Conservation (phyloP, 1,140 invertebrate genomes). For the Zaprionus tsacasi region DNA sequence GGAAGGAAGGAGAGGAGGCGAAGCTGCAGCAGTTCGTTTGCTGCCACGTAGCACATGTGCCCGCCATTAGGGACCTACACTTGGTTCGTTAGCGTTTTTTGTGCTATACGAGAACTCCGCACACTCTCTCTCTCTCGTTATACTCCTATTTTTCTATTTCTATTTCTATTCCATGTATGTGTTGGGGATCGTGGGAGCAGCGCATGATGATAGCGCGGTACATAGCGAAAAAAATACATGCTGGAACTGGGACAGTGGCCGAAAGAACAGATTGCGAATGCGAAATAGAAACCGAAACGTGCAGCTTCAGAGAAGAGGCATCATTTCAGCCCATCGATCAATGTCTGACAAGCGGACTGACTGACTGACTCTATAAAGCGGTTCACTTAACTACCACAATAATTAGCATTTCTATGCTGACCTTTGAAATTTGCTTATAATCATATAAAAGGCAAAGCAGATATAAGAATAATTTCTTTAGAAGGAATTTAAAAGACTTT, state of each 20-base stretch:
- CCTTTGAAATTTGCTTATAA: not conserved
- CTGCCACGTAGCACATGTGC: slow-evolving; percentile 77
- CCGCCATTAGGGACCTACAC: slow-evolving; percentile 76
- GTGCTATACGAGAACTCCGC: slow-evolving; percentile 40
- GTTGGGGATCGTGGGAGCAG: slow-evolving; percentile 49
- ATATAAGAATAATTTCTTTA: not conserved
- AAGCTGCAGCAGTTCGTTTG: slow-evolving; percentile 68
- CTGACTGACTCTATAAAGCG: not conserved
- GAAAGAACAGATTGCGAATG: slow-evolving; percentile 11
- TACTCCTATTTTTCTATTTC: slow-evolving; percentile 1
- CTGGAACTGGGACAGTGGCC: slow-evolving; percentile 14
- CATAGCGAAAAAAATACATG: not conserved
- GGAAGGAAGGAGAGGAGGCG: not conserved
- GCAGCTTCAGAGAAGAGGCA: slow-evolving; percentile 1
- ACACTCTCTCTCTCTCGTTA: not conserved
- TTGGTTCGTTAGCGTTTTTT: slow-evolving; percentile 80
- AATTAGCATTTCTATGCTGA: not conserved
- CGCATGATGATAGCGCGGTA: slow-evolving; percentile 27
- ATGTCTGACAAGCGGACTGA: not conserved
- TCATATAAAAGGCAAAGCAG: not conserved
- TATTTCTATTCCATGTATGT: slow-evolving; percentile 16
- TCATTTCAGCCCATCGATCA: slow-evolving; percentile 2
- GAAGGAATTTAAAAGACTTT: not conserved
- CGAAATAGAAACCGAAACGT: slow-evolving; percentile 13
- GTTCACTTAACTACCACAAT: not conserved